These are phyloP conservation scores for Pyrrhura leucotis DNA, from an alignment of 2,797 vertebrate species.

Conservation along the genomic window DNA sequence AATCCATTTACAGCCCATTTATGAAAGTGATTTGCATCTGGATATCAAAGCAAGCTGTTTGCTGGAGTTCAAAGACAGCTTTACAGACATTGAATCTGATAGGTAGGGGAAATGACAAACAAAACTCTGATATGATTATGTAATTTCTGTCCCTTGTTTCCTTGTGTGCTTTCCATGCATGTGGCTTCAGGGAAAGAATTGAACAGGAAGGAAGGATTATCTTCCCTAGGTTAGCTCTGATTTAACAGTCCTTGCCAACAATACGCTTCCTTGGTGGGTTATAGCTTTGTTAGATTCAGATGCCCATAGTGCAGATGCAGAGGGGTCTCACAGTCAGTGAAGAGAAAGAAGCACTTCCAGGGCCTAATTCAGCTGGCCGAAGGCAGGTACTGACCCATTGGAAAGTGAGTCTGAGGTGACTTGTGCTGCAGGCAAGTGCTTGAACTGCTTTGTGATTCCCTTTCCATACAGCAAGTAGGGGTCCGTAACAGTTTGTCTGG, in stretches of 20 bases:
- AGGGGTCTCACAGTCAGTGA: neutral
- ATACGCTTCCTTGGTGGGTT: fast-evolving
- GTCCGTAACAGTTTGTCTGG: neutral
- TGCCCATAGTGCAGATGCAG: neutral
- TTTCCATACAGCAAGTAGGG: neutral
- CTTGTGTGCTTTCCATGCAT: neutral
- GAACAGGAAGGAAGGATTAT: neutral
- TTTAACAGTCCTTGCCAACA: neutral
- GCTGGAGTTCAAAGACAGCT: neutral
- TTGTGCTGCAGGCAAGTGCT: neutral
- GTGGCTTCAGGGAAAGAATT: neutral
- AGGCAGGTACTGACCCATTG: neutral
- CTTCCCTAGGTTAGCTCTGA: neutral
- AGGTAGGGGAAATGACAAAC: neutral
- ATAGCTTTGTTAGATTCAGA: neutral
- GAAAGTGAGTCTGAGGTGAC: neutral
- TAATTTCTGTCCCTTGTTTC: neutral
- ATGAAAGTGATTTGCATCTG: neutral
- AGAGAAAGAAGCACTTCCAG: neutral
- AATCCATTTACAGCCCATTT: neutral
- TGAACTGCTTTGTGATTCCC: neutral
- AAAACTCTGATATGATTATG: neutral
- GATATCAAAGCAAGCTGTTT: neutral
- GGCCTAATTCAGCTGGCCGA: neutral
- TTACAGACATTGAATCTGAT: neutral